phyloP scores from a whole-genome alignment of 2,797 vertebrate species.

The Toxotes lorentzi region DNA sequence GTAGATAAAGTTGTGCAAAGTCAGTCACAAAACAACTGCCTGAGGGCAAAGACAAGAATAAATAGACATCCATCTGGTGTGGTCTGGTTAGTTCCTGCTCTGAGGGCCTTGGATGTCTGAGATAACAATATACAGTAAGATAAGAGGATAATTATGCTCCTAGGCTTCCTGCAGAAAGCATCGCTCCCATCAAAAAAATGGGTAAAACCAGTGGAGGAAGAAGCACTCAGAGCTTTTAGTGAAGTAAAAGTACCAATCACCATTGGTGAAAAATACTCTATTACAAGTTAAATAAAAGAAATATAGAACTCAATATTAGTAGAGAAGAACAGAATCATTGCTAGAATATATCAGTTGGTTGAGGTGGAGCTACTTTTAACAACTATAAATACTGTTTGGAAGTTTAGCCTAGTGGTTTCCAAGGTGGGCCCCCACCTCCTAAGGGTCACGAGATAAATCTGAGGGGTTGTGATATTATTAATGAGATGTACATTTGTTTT shows the following conservation, averaged over 20 bases:
- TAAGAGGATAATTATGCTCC: slow-evolving; percentile 56
- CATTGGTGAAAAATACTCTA: background rate
- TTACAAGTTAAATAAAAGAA: background rate
- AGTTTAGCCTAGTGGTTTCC: background rate
- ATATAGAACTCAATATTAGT: background rate
- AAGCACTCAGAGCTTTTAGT: slow-evolving; percentile 3
- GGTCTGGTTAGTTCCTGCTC: slow-evolving; percentile 48
- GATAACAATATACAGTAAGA: slow-evolving; percentile 54
- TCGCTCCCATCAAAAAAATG: slow-evolving; percentile 40
- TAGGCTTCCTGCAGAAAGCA: slow-evolving; percentile 41
- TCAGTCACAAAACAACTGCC: slow-evolving; percentile 52
- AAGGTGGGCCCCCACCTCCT: background rate
- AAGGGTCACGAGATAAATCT: background rate
- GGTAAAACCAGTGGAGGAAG: background rate
- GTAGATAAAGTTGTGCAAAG: slow-evolving; percentile 48
- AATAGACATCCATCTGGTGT: slow-evolving; percentile 55
- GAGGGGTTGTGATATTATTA: background rate
- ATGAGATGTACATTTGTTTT: background rate
- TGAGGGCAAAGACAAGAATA: slow-evolving; percentile 51
- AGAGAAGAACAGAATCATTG: background rate
- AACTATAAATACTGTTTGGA: background rate
- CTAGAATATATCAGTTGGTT: background rate
- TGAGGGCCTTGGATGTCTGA: slow-evolving; percentile 33
- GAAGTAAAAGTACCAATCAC: background rate
- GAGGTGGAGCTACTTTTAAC: background rate